Evolutionary conservation across 2,113 vertebrate genomes (phyloP), one percentile per base, ranked within the genome.

Genomic region (Oenanthe melanoleuca): DNA sequence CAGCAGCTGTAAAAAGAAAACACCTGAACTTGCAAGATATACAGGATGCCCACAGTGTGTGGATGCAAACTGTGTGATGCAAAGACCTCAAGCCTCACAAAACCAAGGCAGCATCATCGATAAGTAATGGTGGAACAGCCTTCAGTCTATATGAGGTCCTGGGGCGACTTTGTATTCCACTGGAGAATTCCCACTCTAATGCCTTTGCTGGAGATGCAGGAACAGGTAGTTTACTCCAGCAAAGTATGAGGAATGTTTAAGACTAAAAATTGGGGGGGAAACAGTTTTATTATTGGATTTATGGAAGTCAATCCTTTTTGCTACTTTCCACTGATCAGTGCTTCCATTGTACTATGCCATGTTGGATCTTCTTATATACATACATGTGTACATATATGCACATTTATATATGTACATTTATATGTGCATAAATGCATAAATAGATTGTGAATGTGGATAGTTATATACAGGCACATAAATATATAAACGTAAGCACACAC

Each of bases 41-140:
- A 5, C 20, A 44, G 57, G 65, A 52, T 85, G n/a, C 38, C 33
- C n/a, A 11, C 44, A 14, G 44, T 2, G 9, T 60, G 40, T 44
- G 72, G 40, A 19, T 72, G 22, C 57, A 64, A 70, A 77, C 26
- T 8, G 29, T 64, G 33, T 34, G 65, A 61, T 18, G 53, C 24
- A 42, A 72, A 86, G 64, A 73, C 29, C 63, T 45, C 60, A 45
- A 24, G 49, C 11, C 0, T 33, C 59, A 44, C 29, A 23, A 80
- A 70, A 69, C 24, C n/a, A 73, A 70, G 49, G 28, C 28, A 31
- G 38, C 19, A 12, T 23, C 44, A 15, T 56, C 0, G 0, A 4
- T 52, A 87, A 37, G 37, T 50, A 37, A 18, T 14, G 33, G 22
- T 64, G 52, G 31, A 63, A 63, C 38, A 34, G 31, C 42, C 56